Base-by-base conservation (phyloP, 2,797 vertebrate species). In the Psittacula derbiana region DNA sequence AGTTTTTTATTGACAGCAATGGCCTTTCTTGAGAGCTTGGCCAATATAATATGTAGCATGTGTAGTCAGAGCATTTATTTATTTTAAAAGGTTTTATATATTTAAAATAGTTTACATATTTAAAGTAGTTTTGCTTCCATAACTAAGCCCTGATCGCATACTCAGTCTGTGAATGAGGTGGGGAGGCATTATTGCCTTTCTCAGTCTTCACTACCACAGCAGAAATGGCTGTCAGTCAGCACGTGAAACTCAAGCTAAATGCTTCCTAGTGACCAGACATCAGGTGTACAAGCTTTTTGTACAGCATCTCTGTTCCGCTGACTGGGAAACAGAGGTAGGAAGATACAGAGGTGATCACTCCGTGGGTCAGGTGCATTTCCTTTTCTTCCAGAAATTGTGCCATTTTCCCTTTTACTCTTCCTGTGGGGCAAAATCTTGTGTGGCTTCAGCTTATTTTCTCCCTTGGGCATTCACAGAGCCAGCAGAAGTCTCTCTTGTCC, bases 331-430 rank as follows among this genome's bases (percentile, higher is more conserved):
- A 78, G 76, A 49, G 24, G 13, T 44, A 25, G 21, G 44, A 66
- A 52, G 20, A 25, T 47, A 8, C 74, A 74, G 18, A 14, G 58
- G 8, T 11, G 69, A 28, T 81, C 36, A 0, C 38, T 71, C 9
- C 0, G 0, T 79, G 30, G 41, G 11, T 44, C 44, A 64, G 31
- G 25, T 47, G 16, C 25, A 0, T 61, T 90, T 57, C 28, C 16
- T 78, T 71, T 81, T 75, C 30, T 33, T 5, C 25, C 40, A 65
- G 27, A 64, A 74, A 44, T 47, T 43, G 12, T 44, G 9, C 43
- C 1, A 3, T 71, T 82, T 91, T 86, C 24, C 9, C 19, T 47
- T 84, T 33, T 46, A 7, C 20, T 87, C 12, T 47, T 74, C 38
- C 33, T 52, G 41, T 44, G 24, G 67, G 78, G 33, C 38, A 66